Evolutionary conservation across 2,797 vertebrate genomes (phyloP).

Genomic region (Ispidina lecontei): DNA sequence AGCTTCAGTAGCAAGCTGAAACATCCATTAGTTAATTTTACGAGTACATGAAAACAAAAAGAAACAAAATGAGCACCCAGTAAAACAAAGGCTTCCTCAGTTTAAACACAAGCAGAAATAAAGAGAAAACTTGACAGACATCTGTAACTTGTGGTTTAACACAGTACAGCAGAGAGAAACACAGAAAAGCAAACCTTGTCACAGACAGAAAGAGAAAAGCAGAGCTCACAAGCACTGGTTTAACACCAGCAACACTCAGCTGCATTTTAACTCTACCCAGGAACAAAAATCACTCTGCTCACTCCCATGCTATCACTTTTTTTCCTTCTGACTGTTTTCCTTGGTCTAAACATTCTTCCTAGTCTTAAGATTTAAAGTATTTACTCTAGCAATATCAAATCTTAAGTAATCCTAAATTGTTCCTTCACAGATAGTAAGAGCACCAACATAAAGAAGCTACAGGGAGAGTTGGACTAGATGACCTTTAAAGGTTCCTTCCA

Average conservation of each 20-base stretch:
- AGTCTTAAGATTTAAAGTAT: neutral
- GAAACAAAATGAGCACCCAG: neutral
- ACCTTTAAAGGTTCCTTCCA: neutral
- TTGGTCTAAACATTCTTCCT: neutral
- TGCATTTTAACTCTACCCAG: neutral
- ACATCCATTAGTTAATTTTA: neutral
- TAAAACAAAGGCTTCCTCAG: neutral
- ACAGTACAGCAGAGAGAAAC: neutral
- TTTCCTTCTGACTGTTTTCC: neutral
- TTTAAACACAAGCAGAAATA: neutral
- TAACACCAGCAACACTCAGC: neutral
- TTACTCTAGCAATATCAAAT: neutral
- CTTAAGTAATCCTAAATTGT: neutral
- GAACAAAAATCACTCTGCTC: neutral
- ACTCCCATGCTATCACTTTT: neutral
- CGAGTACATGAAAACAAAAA: neutral
- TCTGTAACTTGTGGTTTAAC: neutral
- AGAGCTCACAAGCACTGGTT: neutral
- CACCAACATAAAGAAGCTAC: neutral
- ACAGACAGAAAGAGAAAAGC: neutral
- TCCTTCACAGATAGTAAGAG: neutral
- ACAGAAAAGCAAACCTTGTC: neutral
- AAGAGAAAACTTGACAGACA: neutral
- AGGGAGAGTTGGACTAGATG: neutral
- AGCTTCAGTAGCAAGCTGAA: neutral